These are phyloP conservation scores for Hyles lineata DNA, from an alignment of 2,888 invertebrate genomes.

Conservation along the genomic window DNA sequence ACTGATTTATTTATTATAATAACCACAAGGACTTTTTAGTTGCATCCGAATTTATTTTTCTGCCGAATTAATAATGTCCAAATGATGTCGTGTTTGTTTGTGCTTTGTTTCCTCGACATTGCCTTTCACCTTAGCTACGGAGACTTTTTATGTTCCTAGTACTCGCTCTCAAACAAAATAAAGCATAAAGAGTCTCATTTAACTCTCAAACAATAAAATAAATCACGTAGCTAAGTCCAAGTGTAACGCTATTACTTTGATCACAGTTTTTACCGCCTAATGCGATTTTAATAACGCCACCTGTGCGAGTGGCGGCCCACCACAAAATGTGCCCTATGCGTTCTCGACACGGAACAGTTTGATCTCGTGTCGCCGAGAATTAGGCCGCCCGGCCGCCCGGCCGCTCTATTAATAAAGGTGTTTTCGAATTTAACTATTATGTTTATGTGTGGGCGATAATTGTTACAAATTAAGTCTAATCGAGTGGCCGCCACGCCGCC, in stretches of 20 bases:
- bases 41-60: too few species aligned
- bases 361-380: constrained; percentile 1
- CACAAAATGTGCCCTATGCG: constrained; percentile 31
- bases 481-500: constrained; percentile 8
- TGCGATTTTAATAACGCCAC: constrained; percentile 67
- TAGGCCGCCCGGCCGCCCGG: constrained; percentile 37
- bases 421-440: constrained; percentile 67
- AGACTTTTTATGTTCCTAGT: not conserved
- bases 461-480: constrained; percentile 70
- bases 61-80: too few species aligned
- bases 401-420: constrained; percentile 70
- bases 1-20: too few species aligned
- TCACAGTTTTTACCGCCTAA: constrained; percentile 49
- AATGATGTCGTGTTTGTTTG: not conserved
- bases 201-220: constrained; percentile 25
- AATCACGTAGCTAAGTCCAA: constrained; percentile 26
- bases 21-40: too few species aligned
- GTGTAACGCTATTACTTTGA: constrained; percentile 35
- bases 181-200: constrained; percentile 4
- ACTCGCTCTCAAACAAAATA: not conserved
- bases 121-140: not conserved
- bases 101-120: not conserved
- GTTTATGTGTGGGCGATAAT: constrained; percentile 64
- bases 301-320: not conserved
- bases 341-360: constrained; percentile 34